A percentile compares a stretch with the other conserved stretches of the same genome.
These are phyloP conservation scores for Sthenelais limicola DNA, from an alignment of 2,888 invertebrate species.

Conservation along the genomic window DNA sequence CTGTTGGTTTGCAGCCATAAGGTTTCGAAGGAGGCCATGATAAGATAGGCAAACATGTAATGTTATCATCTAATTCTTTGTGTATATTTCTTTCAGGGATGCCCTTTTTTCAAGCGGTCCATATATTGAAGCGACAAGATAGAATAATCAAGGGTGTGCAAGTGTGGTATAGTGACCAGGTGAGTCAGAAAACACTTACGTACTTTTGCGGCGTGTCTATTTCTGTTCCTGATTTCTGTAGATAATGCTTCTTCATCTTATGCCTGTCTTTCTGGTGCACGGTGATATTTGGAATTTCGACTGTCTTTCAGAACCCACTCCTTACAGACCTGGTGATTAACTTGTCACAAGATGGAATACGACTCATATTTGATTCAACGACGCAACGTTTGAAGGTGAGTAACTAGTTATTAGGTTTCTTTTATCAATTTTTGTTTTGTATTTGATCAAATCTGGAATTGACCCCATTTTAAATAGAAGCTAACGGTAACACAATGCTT, in stretches of 20 bases:
- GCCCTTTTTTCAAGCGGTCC: slow-evolving; percentile 98
- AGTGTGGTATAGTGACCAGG: slow-evolving; percentile 96
- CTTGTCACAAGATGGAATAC: slow-evolving; percentile 95
- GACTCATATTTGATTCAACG: slow-evolving; percentile 96
- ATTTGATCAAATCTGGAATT: neutral
- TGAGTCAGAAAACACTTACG: slow-evolving; percentile 66
- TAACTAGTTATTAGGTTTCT: slow-evolving; percentile 18
- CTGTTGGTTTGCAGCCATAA: no score
- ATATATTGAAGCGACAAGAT: slow-evolving; percentile 96
- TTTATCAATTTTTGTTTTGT: slow-evolving; percentile 7
- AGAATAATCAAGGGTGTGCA: slow-evolving; percentile 95
- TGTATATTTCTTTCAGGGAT: slow-evolving; percentile 81
- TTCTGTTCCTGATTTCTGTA: neutral
- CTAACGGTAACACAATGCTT: no score
- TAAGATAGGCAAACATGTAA: no score
- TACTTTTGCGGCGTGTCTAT: no score
- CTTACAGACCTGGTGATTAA: slow-evolving; percentile 96
- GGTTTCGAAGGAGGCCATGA: no score
- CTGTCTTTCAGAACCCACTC: slow-evolving; percentile 86
- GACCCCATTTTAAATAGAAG: neutral
- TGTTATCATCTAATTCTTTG: neutral
- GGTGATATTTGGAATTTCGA: neutral
- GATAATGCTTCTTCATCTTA: neutral
- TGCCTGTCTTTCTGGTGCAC: neutral
- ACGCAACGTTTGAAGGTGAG: slow-evolving; percentile 89